Evolutionary conservation across 2,797 vertebrate genomes (phyloP).

Genomic region (Centropyge bicolor): DNA sequence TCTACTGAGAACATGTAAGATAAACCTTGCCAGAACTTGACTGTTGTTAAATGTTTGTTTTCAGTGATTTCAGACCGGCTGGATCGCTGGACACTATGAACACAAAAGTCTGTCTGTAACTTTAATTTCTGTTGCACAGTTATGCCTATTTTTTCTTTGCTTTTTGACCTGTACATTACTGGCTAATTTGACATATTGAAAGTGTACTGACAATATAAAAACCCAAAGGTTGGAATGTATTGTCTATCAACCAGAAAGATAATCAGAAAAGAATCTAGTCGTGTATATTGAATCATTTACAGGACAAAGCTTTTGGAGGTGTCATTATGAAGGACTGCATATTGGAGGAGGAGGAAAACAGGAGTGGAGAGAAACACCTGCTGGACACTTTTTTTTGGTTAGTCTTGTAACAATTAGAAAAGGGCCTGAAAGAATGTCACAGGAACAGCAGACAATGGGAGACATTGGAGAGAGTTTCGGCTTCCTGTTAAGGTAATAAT

Average conservation of each 20-base stretch:
- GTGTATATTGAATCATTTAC: not conserved
- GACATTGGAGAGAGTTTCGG: not conserved
- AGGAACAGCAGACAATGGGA: slow-evolving; percentile 15
- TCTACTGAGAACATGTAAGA: not conserved
- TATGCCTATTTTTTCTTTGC: not conserved
- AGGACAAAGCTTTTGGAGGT: not conserved
- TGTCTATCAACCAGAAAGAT: not conserved
- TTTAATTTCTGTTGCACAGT: too few species aligned
- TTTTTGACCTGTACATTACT: not conserved
- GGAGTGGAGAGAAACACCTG: slow-evolving; percentile 6
- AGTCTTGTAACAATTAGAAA: not conserved
- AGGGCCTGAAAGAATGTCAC: slow-evolving; percentile 24
- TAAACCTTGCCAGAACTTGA: not conserved
- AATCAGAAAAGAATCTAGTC: not conserved
- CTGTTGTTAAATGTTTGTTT: not conserved
- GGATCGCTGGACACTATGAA: too few species aligned
- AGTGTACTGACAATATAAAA: too few species aligned
- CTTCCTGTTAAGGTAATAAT: slow-evolving; percentile 58
- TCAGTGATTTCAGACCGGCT: too few species aligned
- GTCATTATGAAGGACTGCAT: not conserved
- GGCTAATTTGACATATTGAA: not conserved
- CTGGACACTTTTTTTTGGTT: not conserved
- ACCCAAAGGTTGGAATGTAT: not conserved
- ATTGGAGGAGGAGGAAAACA: not conserved
- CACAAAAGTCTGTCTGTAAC: too few species aligned